phyloP scores from a whole-genome alignment of 2,797 vertebrate species.

The Coccyzus lansbergi region DNA sequence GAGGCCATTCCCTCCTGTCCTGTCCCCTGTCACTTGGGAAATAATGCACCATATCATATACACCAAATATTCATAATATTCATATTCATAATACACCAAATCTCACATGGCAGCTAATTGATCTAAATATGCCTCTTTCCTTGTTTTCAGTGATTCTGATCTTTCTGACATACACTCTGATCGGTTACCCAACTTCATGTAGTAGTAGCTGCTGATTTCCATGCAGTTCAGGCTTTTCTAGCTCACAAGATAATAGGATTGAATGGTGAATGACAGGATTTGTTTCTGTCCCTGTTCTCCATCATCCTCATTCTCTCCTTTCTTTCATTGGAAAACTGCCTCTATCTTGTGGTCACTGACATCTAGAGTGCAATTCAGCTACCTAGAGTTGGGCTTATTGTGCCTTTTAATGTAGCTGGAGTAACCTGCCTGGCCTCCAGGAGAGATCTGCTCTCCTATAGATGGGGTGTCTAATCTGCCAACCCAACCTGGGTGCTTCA shows the following conservation, averaged over 20 bases:
- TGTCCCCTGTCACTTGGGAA: too few relatives aligned
- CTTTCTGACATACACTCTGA: neutral
- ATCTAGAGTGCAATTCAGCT: neutral
- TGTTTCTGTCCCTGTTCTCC: neutral
- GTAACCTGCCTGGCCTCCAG: neutral
- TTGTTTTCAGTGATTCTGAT: neutral
- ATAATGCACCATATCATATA: too few relatives aligned
- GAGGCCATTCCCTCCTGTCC: too few relatives aligned
- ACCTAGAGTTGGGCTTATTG: neutral
- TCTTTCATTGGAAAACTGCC: neutral
- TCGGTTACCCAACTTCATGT: neutral
- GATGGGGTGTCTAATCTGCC: neutral
- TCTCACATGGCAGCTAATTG: neutral
- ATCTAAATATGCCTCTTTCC: neutral
- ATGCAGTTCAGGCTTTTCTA: neutral
- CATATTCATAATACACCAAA: neutral
- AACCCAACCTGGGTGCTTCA: neutral
- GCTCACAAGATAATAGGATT: neutral
- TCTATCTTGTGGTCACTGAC: neutral
- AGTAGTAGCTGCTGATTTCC: neutral
- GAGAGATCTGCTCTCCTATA: neutral
- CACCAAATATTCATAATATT: too few relatives aligned
- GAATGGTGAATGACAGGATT: neutral
- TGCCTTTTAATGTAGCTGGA: neutral
- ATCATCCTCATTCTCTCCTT: neutral